Conservation (phyloP, 2,797 vertebrate genomes). For the Spinibarbus caldwelli region DNA sequence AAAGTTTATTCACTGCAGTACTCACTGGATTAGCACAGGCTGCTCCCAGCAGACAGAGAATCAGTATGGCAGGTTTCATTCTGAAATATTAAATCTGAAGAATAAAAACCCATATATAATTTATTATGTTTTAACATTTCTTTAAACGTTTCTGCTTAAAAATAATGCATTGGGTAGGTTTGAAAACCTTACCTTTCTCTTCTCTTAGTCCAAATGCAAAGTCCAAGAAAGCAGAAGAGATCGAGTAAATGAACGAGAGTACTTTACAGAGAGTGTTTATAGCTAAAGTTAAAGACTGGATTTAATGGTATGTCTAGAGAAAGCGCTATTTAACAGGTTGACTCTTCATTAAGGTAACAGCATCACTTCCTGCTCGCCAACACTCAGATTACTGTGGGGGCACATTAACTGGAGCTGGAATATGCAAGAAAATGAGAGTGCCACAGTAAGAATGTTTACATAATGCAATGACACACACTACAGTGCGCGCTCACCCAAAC, state of each 20-base stretch:
- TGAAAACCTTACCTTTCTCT: conserved; percentile 45
- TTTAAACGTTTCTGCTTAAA: neutral
- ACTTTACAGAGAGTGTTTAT: neutral
- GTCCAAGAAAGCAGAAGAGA: conserved; percentile 13
- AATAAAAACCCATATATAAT: neutral
- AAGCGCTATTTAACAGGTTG: conserved; percentile 69
- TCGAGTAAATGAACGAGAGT: neutral
- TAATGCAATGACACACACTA: conserved; percentile 45
- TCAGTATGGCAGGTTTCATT: conserved; percentile 72
- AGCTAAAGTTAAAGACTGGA: conserved; percentile 39
- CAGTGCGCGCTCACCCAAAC: conserved; percentile 57
- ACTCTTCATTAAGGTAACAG: conserved; percentile 64
- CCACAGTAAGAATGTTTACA: conserved; percentile 41
- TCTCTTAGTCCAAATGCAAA: conserved; percentile 13
- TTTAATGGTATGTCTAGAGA: conserved; percentile 63
- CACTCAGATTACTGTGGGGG: conserved; percentile 52
- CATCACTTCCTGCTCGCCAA: conserved; percentile 79
- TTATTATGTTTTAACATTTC: neutral
- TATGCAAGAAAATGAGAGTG: conserved; percentile 38
- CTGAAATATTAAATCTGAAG: conserved; percentile 59
- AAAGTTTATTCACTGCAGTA: conserved; percentile 29
- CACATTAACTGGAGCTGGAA: conserved; percentile 13
- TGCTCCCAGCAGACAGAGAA: conserved; percentile 72
- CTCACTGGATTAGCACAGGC: conserved; percentile 77
- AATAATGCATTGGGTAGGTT: neutral